These are phyloP conservation scores for Andrena bicolor DNA, from an alignment of 2,888 invertebrate species.

Conservation along the genomic window DNA sequence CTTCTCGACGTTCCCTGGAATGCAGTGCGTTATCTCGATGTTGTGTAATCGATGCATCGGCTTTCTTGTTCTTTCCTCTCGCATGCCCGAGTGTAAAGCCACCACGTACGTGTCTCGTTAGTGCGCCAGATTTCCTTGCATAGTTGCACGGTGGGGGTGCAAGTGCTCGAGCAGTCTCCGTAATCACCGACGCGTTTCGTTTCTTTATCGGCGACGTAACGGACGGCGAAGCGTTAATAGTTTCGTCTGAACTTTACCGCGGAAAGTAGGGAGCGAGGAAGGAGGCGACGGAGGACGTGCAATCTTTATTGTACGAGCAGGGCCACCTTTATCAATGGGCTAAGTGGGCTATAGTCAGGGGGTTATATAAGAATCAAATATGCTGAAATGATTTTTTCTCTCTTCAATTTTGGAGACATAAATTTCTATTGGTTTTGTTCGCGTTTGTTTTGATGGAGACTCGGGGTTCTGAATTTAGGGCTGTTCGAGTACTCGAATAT, in stretches of 20 bases:
- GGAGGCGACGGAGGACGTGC: not conserved
- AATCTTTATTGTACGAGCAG: not conserved
- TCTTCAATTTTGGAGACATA: too few relatives aligned
- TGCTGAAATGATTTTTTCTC: too few relatives aligned
- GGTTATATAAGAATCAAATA: too few relatives aligned
- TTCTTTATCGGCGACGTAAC: not conserved
- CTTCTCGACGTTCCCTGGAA: not conserved
- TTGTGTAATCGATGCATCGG: not conserved
- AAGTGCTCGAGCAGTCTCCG: conserved; percentile 20
- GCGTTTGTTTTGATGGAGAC: too few relatives aligned
- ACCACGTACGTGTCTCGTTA: not conserved
- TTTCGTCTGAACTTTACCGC: not conserved
- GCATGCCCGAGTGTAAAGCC: conserved; percentile 33
- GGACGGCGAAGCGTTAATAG: not conserved
- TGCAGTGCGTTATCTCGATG: conserved; percentile 2
- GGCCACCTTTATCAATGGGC: too few relatives aligned
- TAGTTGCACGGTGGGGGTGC: conserved; percentile 32
- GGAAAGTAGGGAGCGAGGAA: not conserved
- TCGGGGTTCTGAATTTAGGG: too few relatives aligned
- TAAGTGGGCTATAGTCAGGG: too few relatives aligned
- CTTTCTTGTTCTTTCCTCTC: conserved; percentile 9
- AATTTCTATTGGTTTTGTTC: too few relatives aligned
- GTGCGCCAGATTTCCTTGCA: not conserved
- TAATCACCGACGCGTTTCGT: not conserved
- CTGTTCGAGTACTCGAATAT: too few relatives aligned